These are phyloP conservation scores for Tiphia femorata DNA, from an alignment of 2,888 invertebrate genomes.

Conservation along the genomic window DNA sequence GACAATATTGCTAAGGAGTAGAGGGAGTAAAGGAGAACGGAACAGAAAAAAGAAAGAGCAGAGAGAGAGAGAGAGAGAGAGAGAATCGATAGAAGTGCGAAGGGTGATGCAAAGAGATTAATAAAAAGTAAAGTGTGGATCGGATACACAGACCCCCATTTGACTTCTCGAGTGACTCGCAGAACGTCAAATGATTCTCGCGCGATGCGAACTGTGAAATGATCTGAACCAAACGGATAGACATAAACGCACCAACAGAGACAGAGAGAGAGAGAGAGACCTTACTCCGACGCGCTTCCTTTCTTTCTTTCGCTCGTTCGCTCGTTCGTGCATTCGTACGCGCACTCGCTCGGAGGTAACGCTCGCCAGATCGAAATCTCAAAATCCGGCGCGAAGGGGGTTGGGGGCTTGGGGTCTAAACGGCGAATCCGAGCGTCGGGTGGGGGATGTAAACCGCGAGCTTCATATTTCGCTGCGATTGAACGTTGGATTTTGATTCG, in stretches of 20 bases:
- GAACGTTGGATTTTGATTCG: slow-evolving; percentile 50
- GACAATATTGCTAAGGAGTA: background rate
- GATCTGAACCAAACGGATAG: slow-evolving; percentile 70
- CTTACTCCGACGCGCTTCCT: background rate
- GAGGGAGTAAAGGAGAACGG: too few species aligned
- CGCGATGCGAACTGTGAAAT: too few species aligned
- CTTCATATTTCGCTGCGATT: slow-evolving; percentile 58
- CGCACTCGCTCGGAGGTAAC: background rate
- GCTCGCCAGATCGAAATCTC: background rate
- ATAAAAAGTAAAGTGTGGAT: too few species aligned
- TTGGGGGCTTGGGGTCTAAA: background rate
- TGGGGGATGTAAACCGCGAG: background rate
- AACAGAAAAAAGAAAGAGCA: background rate
- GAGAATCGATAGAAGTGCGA: background rate
- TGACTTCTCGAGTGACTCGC: slow-evolving; percentile 11
- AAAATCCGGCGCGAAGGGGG: background rate
- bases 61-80: background rate
- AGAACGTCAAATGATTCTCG: too few species aligned
- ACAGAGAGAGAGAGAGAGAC: background rate
- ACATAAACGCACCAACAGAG: slow-evolving; percentile 59
- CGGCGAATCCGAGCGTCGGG: background rate
- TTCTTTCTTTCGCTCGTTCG: slow-evolving; percentile 4
- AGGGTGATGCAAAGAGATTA: too few species aligned
- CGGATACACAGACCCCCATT: too few species aligned
- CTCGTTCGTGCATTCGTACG: background rate